Percentiles rank a stretch among this genome's conserved stretches.
phyloP scores from a whole-genome alignment of 2,113 vertebrate genomes.

The Cnemophilus loriae region DNA sequence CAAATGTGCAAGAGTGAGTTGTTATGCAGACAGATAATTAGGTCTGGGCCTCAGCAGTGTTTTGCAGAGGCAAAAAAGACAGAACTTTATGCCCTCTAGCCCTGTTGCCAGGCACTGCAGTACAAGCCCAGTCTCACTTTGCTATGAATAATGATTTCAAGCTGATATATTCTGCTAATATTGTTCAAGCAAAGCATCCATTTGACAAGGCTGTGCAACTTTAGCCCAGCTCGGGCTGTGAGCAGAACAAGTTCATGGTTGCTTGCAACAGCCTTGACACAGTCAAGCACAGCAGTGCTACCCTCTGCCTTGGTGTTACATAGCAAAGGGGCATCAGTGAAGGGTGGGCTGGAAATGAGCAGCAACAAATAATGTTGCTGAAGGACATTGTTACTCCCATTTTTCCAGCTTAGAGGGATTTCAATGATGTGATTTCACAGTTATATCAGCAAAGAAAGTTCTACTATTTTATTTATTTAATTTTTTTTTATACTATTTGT shows the following conservation, averaged over 20 bases:
- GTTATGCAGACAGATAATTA: neutral
- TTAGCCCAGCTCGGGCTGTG: neutral
- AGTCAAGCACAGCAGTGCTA: neutral
- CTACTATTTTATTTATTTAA: neutral
- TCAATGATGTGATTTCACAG: neutral
- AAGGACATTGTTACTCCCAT: neutral
- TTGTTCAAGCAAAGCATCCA: neutral
- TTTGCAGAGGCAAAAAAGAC: neutral
- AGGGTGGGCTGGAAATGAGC: neutral
- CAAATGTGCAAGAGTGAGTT: neutral
- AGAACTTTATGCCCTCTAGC: neutral
- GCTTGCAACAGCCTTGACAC: neutral
- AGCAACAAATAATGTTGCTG: neutral
- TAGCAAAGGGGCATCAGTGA: neutral
- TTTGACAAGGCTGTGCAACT: neutral
- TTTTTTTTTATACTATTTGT: neutral
- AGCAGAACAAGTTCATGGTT: neutral
- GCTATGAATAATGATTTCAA: neutral
- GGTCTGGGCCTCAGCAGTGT: neutral
- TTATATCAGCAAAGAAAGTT: neutral
- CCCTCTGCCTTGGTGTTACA: neutral
- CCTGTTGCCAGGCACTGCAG: neutral
- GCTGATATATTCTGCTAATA: neutral
- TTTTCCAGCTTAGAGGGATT: neutral
- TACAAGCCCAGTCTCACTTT: neutral